Conservation (phyloP, 2,113 vertebrate species). For the Lota lota region DNA sequence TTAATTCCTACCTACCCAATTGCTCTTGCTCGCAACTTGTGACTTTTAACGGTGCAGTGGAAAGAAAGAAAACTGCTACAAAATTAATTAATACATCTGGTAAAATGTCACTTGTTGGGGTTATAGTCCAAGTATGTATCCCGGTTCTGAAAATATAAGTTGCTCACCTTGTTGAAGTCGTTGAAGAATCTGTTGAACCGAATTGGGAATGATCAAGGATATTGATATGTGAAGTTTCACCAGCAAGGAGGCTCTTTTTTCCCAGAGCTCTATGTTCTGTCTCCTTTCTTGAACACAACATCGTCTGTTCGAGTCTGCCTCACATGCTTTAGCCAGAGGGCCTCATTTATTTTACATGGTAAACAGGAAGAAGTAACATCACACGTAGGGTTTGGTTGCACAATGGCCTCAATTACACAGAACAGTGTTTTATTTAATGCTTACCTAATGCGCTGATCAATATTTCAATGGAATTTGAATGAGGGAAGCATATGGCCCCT, state of each 20-base stretch:
- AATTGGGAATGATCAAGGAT: constrained; percentile 29
- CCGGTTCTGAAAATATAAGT: not conserved
- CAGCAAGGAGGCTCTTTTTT: constrained; percentile 52
- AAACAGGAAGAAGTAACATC: constrained; percentile 60
- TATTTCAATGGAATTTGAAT: too few species aligned
- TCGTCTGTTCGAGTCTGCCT: constrained; percentile 55
- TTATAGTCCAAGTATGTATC: too few species aligned
- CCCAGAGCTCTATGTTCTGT: constrained; percentile 41
- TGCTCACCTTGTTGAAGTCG: constrained; percentile 6
- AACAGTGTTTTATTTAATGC: constrained; percentile 47
- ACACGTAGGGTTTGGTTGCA: constrained; percentile 51
- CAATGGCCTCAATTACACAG: constrained; percentile 48
- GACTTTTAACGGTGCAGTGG: too few species aligned
- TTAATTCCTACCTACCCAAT: too few species aligned
- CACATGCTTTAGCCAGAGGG: constrained; percentile 61
- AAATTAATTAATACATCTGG: too few species aligned
- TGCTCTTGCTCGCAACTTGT: too few species aligned
- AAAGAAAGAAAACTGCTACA: too few species aligned
- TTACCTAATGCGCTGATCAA: not conserved
- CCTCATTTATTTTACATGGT: constrained; percentile 64
- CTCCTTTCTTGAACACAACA: constrained; percentile 44
- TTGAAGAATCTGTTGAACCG: constrained; percentile 22
- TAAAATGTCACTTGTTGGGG: too few species aligned
- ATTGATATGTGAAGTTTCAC: constrained; percentile 40
- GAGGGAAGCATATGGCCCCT: too few species aligned